Percentiles rank a stretch among this genome's conserved stretches.
These are phyloP conservation scores for Microcebus murinus DNA, from an alignment of 2,113 vertebrate genomes.

Conservation along the genomic window DNA sequence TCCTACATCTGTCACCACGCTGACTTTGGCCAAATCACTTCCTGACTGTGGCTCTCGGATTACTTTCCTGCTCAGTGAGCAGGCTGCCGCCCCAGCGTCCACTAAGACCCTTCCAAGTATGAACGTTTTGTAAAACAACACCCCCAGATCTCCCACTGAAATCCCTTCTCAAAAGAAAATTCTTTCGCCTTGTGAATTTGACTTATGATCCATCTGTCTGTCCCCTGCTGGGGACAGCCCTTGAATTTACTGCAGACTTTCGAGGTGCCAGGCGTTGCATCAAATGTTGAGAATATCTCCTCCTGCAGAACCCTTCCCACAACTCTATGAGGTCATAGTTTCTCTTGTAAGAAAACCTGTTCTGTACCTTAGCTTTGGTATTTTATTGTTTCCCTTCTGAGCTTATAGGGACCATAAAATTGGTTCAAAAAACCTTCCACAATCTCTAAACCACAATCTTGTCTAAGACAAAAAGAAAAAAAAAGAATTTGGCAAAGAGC, in stretches of 20 bases:
- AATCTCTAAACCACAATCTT: slow-evolving; percentile 64
- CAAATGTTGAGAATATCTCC: not conserved
- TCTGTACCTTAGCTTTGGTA: not conserved
- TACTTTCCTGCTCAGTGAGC: not conserved
- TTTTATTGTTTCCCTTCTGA: slow-evolving; percentile 51
- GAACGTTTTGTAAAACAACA: not conserved
- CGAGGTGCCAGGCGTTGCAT: not conserved
- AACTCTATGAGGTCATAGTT: not conserved
- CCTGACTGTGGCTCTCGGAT: not conserved
- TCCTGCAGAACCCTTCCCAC: not conserved
- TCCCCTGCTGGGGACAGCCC: not conserved
- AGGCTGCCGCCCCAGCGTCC: not conserved
- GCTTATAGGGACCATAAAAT: slow-evolving; percentile 55
- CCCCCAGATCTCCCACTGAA: not conserved
- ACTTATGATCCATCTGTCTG: not conserved
- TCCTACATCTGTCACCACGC: too few relatives aligned
- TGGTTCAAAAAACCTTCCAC: slow-evolving; percentile 43
- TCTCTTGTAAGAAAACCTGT: not conserved
- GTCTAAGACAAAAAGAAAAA: slow-evolving; percentile 39
- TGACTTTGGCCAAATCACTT: not conserved
- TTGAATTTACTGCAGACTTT: not conserved
- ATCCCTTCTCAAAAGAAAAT: slow-evolving; percentile 30
- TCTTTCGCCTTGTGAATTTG: not conserved
- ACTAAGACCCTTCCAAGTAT: not conserved
- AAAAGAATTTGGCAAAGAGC: slow-evolving; percentile 48